Evolutionary conservation across 2,797 vertebrate species (phyloP).

Genomic region (Sciurus vulgaris): DNA sequence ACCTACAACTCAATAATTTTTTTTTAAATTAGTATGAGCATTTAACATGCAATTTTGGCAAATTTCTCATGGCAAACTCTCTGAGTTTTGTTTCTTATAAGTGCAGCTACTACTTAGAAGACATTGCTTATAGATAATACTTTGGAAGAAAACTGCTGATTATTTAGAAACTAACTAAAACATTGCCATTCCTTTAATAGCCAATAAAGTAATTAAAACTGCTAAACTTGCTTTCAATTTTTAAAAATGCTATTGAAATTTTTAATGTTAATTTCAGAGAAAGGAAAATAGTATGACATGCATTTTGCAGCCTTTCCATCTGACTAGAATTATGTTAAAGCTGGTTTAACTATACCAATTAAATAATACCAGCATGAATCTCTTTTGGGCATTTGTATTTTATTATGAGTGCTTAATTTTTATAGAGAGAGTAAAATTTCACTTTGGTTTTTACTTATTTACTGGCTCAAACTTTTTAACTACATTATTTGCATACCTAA

Average conservation of each 20-base stretch:
- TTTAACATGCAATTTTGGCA: background rate
- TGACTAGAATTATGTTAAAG: constrained; percentile 60
- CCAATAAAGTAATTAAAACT: constrained; percentile 64
- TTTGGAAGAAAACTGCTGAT: background rate
- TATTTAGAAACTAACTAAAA: constrained; percentile 76
- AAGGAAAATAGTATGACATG: constrained; percentile 53
- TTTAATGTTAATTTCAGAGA: constrained; percentile 60
- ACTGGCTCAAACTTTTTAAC: background rate
- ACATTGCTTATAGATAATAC: background rate
- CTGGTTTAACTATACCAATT: background rate
- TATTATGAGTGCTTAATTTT: constrained; percentile 20
- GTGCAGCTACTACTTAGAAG: constrained; percentile 28
- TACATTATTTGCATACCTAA: background rate
- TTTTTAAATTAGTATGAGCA: background rate
- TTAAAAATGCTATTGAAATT: constrained; percentile 32
- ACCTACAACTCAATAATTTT: background rate
- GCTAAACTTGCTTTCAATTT: constrained; percentile 18
- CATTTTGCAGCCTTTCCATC: constrained; percentile 33
- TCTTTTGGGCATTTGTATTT: constrained; percentile 28
- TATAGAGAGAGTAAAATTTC: background rate
- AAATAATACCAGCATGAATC: constrained; percentile 31
- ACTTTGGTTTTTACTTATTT: background rate
- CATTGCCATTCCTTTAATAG: background rate
- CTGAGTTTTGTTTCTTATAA: constrained; percentile 32
- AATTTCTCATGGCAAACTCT: constrained; percentile 24